Evolutionary conservation across 1,140 invertebrate genomes (phyloP), one percentile per base, ranked within the genome.

Genomic region (Drosophila santomea): DNA sequence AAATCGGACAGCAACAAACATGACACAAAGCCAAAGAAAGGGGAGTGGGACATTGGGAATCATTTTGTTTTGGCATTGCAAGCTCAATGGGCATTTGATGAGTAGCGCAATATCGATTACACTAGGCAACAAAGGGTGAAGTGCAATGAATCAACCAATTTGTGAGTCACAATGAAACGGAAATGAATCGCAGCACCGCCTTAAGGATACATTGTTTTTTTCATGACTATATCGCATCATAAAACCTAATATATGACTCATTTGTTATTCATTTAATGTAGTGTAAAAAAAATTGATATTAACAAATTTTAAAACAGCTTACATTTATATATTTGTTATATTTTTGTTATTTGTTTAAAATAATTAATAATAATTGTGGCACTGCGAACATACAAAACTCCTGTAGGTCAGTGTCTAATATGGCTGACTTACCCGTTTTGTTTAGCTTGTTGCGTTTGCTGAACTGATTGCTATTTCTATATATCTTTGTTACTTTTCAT

Each of bases 51-150:
- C 48, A 35, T 4, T 44, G 57, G 20, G 45, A 67, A 67, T 67
- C 38, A 12, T 54, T 64, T 67, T 67, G 64, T 66, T 68, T 67
- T 68, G 61, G 41, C 50, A 56, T 68, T 69, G 41, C 41, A 47
- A 69, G 32, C 63, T 47, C 63, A 56, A 48, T 69, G 48, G 44
- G 32, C 48, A 69, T 32, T 67, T 32, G 39, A 60, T 48, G 56
- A 54, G 25, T 67, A 38, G 35, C 17, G 50, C 43, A 47, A 36
- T 57, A 71, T 69, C 52, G 36, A 58, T 69, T 71, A 71, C 67
- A 58, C 51, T 58, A 20, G 0, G 20, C 43, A 69, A 43, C 47
- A 44, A 25, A 45, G 32, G 7, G 8, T 32, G 8, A 32, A 36
- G 32, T 2, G 5, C 0, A 10, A 8, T 52, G 32, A 52, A 3